Evolutionary conservation across 2,888 invertebrate species (phyloP).

Genomic region (Corbicula japonica): DNA sequence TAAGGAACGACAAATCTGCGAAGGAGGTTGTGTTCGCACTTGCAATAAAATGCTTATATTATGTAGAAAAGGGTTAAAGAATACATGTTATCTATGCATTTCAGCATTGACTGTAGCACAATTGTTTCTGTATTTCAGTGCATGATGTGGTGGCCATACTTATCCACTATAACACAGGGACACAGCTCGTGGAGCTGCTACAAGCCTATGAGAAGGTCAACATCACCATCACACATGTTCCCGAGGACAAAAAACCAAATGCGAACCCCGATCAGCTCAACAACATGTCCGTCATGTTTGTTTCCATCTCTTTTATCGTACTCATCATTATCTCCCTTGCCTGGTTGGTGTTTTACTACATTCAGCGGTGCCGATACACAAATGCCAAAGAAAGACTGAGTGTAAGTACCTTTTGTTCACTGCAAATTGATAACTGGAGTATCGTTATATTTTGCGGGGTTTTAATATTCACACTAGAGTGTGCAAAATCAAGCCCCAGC

Average conservation of each 20-base stretch:
- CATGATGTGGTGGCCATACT: conserved; percentile 63
- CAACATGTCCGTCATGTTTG: conserved; percentile 95
- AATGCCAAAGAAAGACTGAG: conserved; percentile 97
- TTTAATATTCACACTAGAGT: too few relatives aligned
- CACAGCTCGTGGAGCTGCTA: conserved; percentile 53
- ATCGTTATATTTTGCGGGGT: too few relatives aligned
- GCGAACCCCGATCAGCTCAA: conserved; percentile 87
- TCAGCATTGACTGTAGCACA: too few relatives aligned
- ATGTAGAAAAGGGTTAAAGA: too few relatives aligned
- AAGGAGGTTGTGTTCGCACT: background rate
- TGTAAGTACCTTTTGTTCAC: conserved; percentile 88
- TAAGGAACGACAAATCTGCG: too few relatives aligned
- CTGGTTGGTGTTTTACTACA: conserved; percentile 98
- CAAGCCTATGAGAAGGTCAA: conserved; percentile 49
- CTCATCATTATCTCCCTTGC: conserved; percentile 97
- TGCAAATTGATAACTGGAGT: too few relatives aligned
- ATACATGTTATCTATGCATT: too few relatives aligned
- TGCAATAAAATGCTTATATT: too few relatives aligned
- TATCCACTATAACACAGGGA: conserved; percentile 47
- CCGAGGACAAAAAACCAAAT: conserved; percentile 5
- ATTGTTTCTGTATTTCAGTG: conserved; percentile 62
- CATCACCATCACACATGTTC: conserved; percentile 56
- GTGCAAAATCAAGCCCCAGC: too few relatives aligned
- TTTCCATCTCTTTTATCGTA: conserved; percentile 97
- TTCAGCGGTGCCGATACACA: conserved; percentile 96